phyloP scores from a whole-genome alignment of 2,797 vertebrate species.

The Amphiprion clarkii region DNA sequence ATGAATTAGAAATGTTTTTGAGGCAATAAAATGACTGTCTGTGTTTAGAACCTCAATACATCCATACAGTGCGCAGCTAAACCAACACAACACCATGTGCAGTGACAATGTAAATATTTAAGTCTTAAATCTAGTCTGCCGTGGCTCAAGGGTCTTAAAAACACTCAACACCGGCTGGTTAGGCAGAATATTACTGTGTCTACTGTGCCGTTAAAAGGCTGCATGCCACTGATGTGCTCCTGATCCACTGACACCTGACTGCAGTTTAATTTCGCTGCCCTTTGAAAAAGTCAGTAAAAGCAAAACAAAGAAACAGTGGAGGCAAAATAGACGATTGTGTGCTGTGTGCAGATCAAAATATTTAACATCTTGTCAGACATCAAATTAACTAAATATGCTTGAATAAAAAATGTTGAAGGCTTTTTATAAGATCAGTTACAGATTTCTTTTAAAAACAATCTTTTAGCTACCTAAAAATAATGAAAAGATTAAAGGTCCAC shows the following conservation, averaged over 20 bases:
- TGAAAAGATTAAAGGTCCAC: neutral
- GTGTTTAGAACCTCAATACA: too few relatives aligned
- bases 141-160: neutral
- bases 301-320: neutral
- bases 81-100: neutral
- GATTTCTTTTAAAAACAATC: neutral
- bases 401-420: slow-evolving; percentile 4
- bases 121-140: neutral
- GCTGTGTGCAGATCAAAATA: neutral
- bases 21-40: neutral
- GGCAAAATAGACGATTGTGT: neutral
- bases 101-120: slow-evolving; percentile 4
- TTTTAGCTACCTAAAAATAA: neutral
- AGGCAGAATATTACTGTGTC: neutral
- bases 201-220: neutral
- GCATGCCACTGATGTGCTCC: neutral
- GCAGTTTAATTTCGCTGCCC: neutral
- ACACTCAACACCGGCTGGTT: slow-evolving; percentile 3
- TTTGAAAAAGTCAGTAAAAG: slow-evolving; percentile 15
- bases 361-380: slow-evolving; percentile 3
- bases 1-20: neutral
- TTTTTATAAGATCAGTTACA: slow-evolving; percentile 5
- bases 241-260: slow-evolving; percentile 7
- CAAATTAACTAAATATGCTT: slow-evolving; percentile 18
- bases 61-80: too few relatives aligned